Base-by-base conservation (phyloP, 2,888 invertebrate species). In the Acanthopleura granulata region DNA sequence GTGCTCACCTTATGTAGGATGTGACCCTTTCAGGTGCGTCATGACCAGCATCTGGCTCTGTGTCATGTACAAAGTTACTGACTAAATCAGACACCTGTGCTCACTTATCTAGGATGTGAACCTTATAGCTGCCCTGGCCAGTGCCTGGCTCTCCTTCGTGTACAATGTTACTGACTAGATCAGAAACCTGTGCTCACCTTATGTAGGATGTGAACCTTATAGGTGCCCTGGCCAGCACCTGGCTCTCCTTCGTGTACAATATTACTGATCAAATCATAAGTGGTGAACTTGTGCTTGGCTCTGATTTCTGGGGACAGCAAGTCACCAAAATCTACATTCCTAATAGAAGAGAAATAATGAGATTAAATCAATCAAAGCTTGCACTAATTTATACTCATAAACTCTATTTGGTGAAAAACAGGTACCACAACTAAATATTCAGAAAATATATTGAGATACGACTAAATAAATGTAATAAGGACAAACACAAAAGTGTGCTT, bases 21-120 rank as follows among this genome's bases (percentile, higher is more conserved):
- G 89, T 99, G 98, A 0, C 96, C 96, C 77, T 97, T 93, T 91
- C 97, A 99, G 0, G 97, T 97, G 57, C 99, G n/a, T n/a, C 99
- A 89, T 97, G 97, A 57, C 93, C 93, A 14, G 89, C 78, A 0
- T 90, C 91, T 0, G 98, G 98, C 82, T 97, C 96, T 0, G 99
- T 99, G 88, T 99, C 99, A 88, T 99, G 99, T 0, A 99, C 97
- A 80, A 99, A 96, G 90, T 99, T 99, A 0, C 98, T 98, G n/a
- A 99, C 95, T 77, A 99, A 92, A 92, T 99, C 98, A 87, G 99
- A 99, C 27, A 40, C 40, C 3, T 40, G 40, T 40, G 9, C 69
- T 76, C 81, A 93, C 93, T 89, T 92, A 87, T 99, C 98, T 70
- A 98, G 92, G 72, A 98, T 95, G 89, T 99, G 98, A 0, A 96